Conservation (phyloP, 1,140 invertebrate genomes). For the Pachyrhynchus sulphureomaculatus region DNA sequence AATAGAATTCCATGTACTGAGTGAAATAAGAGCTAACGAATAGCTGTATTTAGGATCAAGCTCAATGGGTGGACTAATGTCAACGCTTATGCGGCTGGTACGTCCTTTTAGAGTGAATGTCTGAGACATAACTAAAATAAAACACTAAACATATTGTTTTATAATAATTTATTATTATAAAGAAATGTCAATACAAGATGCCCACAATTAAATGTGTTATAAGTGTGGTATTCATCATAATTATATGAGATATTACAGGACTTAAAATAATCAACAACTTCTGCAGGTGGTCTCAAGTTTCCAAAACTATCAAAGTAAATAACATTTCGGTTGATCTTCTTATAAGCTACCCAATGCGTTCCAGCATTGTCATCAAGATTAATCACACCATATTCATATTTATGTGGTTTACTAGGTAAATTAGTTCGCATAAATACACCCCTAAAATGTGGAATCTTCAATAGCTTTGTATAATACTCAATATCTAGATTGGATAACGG, state of each 20-base stretch:
- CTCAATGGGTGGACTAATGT: slow-evolving; percentile 8
- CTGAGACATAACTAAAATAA: not conserved
- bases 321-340: slow-evolving; percentile 35
- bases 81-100: not conserved
- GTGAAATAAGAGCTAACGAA: slow-evolving; percentile 10
- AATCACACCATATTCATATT: slow-evolving; percentile 44
- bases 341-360: slow-evolving; percentile 50
- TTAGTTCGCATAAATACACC: slow-evolving; percentile 47
- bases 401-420: slow-evolving; percentile 35
- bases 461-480: too few species aligned
- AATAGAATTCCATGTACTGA: slow-evolving; percentile 22
- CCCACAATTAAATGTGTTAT: slow-evolving; percentile 33
- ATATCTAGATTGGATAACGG: too few species aligned
- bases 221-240: slow-evolving; percentile 24
- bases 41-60: slow-evolving; percentile 14
- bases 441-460: slow-evolving; percentile 38
- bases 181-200: not conserved
- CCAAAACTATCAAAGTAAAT: slow-evolving; percentile 45
- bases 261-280: slow-evolving; percentile 38
- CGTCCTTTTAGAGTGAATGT: not conserved
- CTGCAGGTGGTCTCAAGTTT: slow-evolving; percentile 42
- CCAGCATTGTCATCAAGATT: slow-evolving; percentile 45
- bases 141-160: not conserved
- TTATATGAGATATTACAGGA: slow-evolving; percentile 26
- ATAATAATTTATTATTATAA: slow-evolving; percentile 6